phyloP scores from a whole-genome alignment of 2,113 vertebrate species.

The Clarias gariepinus region DNA sequence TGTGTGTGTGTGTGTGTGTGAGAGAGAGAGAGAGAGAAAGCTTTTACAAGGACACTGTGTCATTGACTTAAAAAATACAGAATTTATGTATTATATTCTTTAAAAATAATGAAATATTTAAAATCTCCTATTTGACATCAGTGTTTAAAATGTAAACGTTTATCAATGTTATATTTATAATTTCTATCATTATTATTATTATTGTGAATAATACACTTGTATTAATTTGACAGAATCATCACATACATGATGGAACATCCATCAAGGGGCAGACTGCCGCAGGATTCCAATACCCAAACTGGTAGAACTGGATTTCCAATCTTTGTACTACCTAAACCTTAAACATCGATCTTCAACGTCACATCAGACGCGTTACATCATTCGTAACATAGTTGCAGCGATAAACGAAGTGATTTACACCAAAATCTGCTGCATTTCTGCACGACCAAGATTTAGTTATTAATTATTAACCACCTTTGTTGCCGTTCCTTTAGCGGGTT shows the following conservation, averaged over 20 bases:
- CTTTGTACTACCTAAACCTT: not conserved
- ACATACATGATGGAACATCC: not conserved
- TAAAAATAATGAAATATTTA: not conserved
- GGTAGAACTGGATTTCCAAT: not conserved
- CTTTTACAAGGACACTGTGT: constrained; percentile 1
- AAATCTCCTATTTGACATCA: not conserved
- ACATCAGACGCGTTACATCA: not conserved
- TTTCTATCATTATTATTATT: not conserved
- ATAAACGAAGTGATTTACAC: no score
- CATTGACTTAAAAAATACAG: not conserved
- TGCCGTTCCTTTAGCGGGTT: no score
- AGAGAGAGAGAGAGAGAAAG: not conserved
- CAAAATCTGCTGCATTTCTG: no score
- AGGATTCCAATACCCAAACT: not conserved
- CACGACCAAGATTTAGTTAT: no score
- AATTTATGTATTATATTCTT: not conserved
- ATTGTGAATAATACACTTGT: not conserved
- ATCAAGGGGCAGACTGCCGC: not conserved
- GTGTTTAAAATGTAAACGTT: not conserved
- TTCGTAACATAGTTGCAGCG: no score
- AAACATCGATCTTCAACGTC: not conserved
- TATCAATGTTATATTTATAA: not conserved
- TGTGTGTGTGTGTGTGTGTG: not conserved
- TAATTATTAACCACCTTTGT: no score
- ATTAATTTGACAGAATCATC: not conserved